phyloP scores from a whole-genome alignment of 2,888 invertebrate species.

The Eupithecia subumbrata region DNA sequence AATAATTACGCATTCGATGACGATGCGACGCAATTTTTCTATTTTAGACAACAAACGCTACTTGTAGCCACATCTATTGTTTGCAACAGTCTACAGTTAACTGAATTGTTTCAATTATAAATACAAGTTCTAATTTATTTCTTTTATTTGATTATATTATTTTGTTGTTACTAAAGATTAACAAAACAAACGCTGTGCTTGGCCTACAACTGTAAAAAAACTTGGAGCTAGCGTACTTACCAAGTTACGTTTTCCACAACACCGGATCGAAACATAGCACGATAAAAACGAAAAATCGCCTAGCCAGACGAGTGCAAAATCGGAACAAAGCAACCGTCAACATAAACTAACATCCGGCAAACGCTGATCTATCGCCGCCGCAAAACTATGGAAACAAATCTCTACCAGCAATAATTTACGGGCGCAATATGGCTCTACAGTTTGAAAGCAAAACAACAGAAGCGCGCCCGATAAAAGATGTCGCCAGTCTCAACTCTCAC shows the following conservation, averaged over 20 bases:
- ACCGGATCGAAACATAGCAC: conserved; percentile 15
- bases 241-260: background rate
- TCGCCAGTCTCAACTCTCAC: conserved; percentile 71
- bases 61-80: too few species aligned
- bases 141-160: too few species aligned
- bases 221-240: background rate
- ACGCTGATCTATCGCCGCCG: conserved; percentile 80
- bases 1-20: background rate
- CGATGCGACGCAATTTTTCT: background rate
- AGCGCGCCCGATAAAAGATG: conserved; percentile 79
- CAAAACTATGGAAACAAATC: conserved; percentile 83
- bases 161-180: too few species aligned
- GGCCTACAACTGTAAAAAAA: background rate
- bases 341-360: conserved; percentile 80
- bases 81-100: too few species aligned
- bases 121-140: too few species aligned
- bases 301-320: conserved; percentile 70
- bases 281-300: conserved; percentile 57
- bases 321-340: conserved; percentile 75
- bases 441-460: conserved; percentile 76
- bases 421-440: conserved; percentile 76
- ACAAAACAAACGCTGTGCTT: background rate
- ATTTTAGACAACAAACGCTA: too few species aligned
- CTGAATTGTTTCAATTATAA: too few species aligned
- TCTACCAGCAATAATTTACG: conserved; percentile 79